phyloP scores from a whole-genome alignment of 2,113 vertebrate genomes.

The Mormyrus lacerda region DNA sequence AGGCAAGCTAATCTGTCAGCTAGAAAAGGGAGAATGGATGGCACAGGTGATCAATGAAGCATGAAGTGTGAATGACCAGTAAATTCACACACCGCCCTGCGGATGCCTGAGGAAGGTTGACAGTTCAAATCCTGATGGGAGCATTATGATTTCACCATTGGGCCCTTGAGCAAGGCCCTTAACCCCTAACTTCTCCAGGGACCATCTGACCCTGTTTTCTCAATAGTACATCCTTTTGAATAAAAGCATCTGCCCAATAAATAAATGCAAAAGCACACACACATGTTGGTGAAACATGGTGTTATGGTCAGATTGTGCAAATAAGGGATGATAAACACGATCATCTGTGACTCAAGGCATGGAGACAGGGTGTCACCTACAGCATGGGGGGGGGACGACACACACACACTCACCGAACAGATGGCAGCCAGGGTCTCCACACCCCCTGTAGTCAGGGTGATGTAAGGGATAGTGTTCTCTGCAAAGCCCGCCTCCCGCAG shows the following conservation, averaged over 20 bases:
- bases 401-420: slow-evolving; percentile 83
- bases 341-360: neutral
- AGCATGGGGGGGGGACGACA: too few species aligned
- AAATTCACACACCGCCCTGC: neutral
- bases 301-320: neutral
- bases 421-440: slow-evolving; percentile 76
- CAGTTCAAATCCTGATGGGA: neutral
- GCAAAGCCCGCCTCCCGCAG: slow-evolving; percentile 72
- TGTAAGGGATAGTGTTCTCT: slow-evolving; percentile 66
- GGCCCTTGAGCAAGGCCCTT: neutral
- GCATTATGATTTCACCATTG: neutral
- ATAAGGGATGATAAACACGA: neutral
- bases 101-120: neutral
- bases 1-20: neutral
- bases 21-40: neutral
- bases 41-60: neutral
- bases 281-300: neutral
- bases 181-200: neutral
- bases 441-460: slow-evolving; percentile 81
- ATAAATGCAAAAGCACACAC: neutral
- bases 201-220: neutral
- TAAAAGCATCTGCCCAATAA: neutral
- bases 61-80: neutral
- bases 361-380: neutral
- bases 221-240: neutral